These are phyloP conservation scores for Lophius americanus DNA, from an alignment of 2,797 vertebrate genomes.

Conservation along the genomic window DNA sequence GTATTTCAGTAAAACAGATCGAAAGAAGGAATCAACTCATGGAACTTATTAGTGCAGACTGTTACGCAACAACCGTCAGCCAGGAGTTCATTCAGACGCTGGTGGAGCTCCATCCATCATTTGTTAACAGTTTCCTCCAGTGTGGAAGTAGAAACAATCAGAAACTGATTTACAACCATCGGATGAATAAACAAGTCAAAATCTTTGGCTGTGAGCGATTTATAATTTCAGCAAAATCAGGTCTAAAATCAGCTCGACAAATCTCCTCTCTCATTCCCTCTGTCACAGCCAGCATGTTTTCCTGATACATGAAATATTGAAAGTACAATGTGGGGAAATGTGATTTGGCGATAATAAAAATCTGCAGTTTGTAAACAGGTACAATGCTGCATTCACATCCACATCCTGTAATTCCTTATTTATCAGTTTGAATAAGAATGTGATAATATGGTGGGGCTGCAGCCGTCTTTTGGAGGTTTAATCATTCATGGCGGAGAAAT, in stretches of 20 bases:
- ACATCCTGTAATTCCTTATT: constrained; percentile 66
- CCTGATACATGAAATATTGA: constrained; percentile 65
- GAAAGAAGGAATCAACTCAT: constrained; percentile 13
- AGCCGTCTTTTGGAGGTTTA: constrained; percentile 70
- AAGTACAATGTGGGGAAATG: constrained; percentile 43
- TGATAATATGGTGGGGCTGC: constrained; percentile 60
- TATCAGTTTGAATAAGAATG: constrained; percentile 70
- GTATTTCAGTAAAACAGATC: no score
- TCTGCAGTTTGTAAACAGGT: constrained; percentile 73
- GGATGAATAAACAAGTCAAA: constrained; percentile 53
- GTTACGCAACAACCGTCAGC: constrained; percentile 21
- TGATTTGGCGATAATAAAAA: constrained; percentile 71
- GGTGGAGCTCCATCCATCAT: constrained; percentile 49
- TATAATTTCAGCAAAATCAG: constrained; percentile 45
- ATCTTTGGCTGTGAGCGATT: constrained; percentile 37
- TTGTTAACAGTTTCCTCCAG: constrained; percentile 55
- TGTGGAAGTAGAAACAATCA: constrained; percentile 52
- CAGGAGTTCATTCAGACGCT: constrained; percentile 5
- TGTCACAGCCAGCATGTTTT: constrained; percentile 46
- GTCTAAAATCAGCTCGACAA: constrained; percentile 31
- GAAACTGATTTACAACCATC: constrained; percentile 47
- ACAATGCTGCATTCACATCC: constrained; percentile 33
- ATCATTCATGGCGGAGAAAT: constrained; percentile 82
- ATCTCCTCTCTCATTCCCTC: constrained; percentile 5
- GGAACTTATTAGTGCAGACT: constrained; percentile 32